These are phyloP conservation scores for Austrolebias charrua DNA, from an alignment of 2,797 vertebrate species.

Conservation along the genomic window DNA sequence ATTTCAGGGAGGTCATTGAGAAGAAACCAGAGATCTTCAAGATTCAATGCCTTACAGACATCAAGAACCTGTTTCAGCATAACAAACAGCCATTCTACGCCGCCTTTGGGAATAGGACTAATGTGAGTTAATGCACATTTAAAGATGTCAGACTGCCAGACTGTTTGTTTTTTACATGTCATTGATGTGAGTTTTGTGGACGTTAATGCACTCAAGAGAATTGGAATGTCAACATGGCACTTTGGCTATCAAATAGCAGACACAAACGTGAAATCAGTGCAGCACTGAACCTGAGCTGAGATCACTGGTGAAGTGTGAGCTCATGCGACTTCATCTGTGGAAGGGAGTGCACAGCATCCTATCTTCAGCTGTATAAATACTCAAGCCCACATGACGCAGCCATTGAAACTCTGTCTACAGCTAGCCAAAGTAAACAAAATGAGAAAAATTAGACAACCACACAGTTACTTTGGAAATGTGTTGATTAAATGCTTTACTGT, in stretches of 20 bases:
- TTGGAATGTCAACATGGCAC: slow-evolving; percentile 28
- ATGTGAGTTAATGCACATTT: slow-evolving; percentile 85
- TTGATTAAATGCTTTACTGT: slow-evolving; percentile 42
- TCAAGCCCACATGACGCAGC: slow-evolving; percentile 47
- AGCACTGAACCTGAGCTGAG: slow-evolving; percentile 63
- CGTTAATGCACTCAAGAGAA: slow-evolving; percentile 24
- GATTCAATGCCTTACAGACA: slow-evolving; percentile 97
- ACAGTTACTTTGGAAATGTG: slow-evolving; percentile 40
- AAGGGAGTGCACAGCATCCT: slow-evolving; percentile 55
- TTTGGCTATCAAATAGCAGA: slow-evolving; percentile 44
- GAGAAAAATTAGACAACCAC: slow-evolving; percentile 17
- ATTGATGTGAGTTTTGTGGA: slow-evolving; percentile 26
- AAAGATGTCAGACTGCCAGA: slow-evolving; percentile 50
- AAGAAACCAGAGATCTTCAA: slow-evolving; percentile 99
- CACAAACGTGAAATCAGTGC: slow-evolving; percentile 50
- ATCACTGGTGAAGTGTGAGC: slow-evolving; percentile 36
- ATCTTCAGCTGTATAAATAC: slow-evolving; percentile 72
- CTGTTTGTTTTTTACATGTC: slow-evolving; percentile 26
- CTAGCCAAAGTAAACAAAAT: slow-evolving; percentile 32
- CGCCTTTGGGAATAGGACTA: slow-evolving; percentile 95
- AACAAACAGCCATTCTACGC: slow-evolving; percentile 95
- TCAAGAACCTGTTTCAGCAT: slow-evolving; percentile 94
- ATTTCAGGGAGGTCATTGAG: slow-evolving; percentile 95
- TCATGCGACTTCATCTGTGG: slow-evolving; percentile 44
- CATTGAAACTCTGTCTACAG: slow-evolving; percentile 14